These are phyloP conservation scores for Panzeria rudis DNA, from an alignment of 2,888 invertebrate genomes.

Conservation along the genomic window DNA sequence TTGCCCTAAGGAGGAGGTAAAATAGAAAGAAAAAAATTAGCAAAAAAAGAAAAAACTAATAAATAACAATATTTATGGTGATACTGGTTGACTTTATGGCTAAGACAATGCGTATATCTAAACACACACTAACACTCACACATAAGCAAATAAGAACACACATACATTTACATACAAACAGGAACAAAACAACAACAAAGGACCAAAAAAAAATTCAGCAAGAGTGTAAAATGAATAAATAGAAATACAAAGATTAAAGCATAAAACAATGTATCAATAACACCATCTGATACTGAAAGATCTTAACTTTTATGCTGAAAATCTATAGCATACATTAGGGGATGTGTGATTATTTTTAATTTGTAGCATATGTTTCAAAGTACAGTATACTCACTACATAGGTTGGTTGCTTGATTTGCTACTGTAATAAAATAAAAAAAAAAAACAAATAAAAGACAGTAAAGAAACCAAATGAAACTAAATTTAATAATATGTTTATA, in stretches of 20 bases:
- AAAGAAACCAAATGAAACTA: constrained; percentile 12
- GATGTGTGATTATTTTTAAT: constrained; percentile 47
- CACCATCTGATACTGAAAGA: constrained; percentile 22
- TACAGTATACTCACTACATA: not conserved
- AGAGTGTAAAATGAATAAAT: constrained; percentile 5
- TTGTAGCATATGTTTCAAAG: constrained; percentile 61
- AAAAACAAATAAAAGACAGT: constrained; percentile 4
- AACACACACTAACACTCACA: not conserved
- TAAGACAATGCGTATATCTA: constrained; percentile 20
- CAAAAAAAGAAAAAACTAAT: constrained; percentile 37
- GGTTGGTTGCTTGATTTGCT: not conserved
- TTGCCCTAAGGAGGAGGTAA: not conserved
- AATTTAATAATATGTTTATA: constrained; percentile 62
- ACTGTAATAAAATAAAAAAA: constrained; percentile 4
- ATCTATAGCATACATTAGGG: constrained; percentile 50
- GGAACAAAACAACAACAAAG: not conserved
- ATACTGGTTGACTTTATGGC: constrained; percentile 67
- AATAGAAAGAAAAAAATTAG: constrained; percentile 2
- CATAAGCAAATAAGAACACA: not conserved
- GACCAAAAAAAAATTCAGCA: not conserved
- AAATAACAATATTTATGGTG: constrained; percentile 63
- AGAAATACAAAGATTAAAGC: constrained; percentile 11
- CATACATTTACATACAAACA: not conserved
- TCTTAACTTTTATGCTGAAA: not conserved
- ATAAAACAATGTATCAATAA: constrained; percentile 20